Evolutionary conservation across 37 sponge, comb jelly and placozoan genomes (phyloP), one percentile per base, ranked within the genome.

Genomic region (Cladorhizidae sp.): DNA sequence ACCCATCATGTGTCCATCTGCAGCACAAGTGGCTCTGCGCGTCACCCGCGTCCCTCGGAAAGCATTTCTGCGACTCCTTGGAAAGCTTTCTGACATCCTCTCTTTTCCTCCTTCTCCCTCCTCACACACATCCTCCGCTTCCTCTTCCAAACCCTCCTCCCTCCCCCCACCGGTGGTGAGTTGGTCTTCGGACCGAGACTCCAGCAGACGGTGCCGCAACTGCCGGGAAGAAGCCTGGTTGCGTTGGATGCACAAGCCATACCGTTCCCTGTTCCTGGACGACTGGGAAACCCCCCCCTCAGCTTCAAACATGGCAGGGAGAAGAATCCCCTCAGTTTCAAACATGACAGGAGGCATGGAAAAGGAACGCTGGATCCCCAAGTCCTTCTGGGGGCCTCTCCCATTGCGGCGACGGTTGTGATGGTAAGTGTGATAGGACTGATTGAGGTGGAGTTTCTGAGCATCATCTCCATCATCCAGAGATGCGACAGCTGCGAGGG

Each of bases 271-370:
- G 33, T 72, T 37, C 21, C 71, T 65, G 35, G 67, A 26, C 56
- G 23, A 71, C 31, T 23, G 71, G 7, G 22, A 41, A 7, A 61
- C 17, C 15, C 14, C 26, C 14, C 40, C 74, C 45, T 62, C 74
- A 0, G 28, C 17, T 7, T 45, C 52, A 32, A 64, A 73, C 69
- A 69, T 38, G 36, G 69, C 35, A 15, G 80, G 68, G 18, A 74
- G 74, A 33, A 54, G n/a, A n/a, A n/a, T n/a, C 14, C 40, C 74
- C 45, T 62, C 74, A 0, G 28, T 2, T 7, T 45, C 52, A 32
- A 64, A 73, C 69, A 69, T 38, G 36, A 56, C 35, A 15, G 80
- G 68, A 15, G 83, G 74, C 54, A 74, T 72, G 74, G 83, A 74
- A 3, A 38, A n/a, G 65, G 83, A 82, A 12, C 74, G 83, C 38